A percentile compares a stretch with the other conserved stretches of the same genome.
Evolutionary conservation across 2,888 invertebrate genomes (phyloP).

Genomic region (Limnephilus lunatus): DNA sequence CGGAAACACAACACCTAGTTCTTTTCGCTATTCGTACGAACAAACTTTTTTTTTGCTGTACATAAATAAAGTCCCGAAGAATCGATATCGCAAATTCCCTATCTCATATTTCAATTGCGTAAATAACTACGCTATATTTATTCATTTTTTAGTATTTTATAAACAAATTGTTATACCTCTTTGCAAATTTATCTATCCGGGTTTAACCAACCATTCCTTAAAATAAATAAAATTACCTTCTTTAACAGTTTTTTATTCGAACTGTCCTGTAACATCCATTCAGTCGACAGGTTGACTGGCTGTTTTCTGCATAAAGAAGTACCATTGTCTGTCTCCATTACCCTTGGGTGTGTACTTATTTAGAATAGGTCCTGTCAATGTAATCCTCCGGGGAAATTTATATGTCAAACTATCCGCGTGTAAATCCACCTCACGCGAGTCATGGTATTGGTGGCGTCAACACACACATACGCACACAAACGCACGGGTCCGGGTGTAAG

Average conservation of each 20-base stretch:
- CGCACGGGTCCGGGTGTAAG: not conserved
- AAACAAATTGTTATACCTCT: not conserved
- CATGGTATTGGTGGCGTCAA: constrained; percentile 28
- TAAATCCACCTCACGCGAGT: constrained; percentile 42
- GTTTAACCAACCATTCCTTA: not conserved
- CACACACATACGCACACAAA: not conserved
- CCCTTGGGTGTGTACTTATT: constrained; percentile 60
- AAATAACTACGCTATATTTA: not conserved
- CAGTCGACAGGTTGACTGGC: not conserved
- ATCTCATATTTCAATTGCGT: not conserved
- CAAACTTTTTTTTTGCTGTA: not conserved
- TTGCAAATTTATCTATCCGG: not conserved
- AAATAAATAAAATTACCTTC: not conserved
- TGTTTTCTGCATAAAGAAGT: not conserved
- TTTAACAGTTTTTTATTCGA: not conserved
- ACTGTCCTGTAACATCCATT: not conserved
- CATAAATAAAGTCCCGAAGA: not conserved
- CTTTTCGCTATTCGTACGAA: too few relatives aligned
- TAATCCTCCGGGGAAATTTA: constrained; percentile 64
- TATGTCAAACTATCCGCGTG: constrained; percentile 65
- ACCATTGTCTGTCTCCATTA: constrained; percentile 48
- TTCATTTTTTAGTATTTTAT: not conserved
- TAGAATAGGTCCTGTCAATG: constrained; percentile 65
- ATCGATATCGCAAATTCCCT: not conserved
- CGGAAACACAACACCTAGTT: not conserved